Base-by-base conservation (phyloP, 2,888 invertebrate species). In the Cantharis lateralis region DNA sequence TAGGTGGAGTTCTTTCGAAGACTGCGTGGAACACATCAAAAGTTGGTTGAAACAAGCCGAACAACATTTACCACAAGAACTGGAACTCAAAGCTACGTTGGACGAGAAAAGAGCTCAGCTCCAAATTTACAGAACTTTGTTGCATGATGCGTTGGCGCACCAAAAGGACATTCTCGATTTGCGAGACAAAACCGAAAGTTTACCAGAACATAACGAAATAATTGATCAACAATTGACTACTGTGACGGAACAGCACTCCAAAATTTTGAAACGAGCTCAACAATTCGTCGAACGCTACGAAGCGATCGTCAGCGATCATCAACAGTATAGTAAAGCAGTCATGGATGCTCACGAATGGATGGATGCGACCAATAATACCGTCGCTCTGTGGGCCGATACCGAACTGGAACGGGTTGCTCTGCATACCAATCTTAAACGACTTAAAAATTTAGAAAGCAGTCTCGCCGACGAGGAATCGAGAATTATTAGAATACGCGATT, bases 41-140 rank as follows among this genome's bases (percentile, higher is more conserved):
- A 90, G 90, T 72, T 98, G 98, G 98, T 86, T 98, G 74, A 91
- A 91, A 63, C 90, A 92, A 72, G 92, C 94, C 9, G 95, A 96
- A 85, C 91, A 91, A 78, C 92, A 94, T 81, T 88, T 98, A 20
- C 94, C 95, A 0, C 91, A 91, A 72, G 95, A 96, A 81, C 92
- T 97, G 62, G 94, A 95, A 85, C 87, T 96, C 3, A 95, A 94
- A 85, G 93, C 95, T 0, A 96, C 96, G 0, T 89, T 98, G 77
- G 97, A 98, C 87, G 98, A 98, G 86, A 98, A 98, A 88, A 93
- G 96, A 78, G 93, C 93, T 63, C 96, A 97, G 87, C 89, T 98
- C 62, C 95, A 95, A 86, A 91, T 93, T 0, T 98, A 98, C 84
- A 92, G 96, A 83, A 92, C 93, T 70, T 90, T 95, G 76, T 90